Conservation (phyloP, 2,888 invertebrate species). For the Leptarthrus brevirostris region DNA sequence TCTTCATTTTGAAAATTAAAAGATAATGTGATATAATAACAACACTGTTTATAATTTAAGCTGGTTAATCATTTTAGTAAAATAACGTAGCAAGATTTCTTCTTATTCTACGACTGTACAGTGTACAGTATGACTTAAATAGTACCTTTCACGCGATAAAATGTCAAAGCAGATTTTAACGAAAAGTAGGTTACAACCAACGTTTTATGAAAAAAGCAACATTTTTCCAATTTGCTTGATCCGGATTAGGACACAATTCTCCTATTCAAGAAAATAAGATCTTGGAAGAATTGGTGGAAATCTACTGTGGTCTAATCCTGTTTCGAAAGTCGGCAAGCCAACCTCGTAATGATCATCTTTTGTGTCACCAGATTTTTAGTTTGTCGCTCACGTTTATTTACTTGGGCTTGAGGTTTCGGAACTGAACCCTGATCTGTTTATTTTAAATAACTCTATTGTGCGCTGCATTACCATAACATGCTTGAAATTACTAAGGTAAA, state of each 20-base stretch:
- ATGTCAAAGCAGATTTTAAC: not conserved
- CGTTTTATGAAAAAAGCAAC: not conserved
- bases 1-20: too few relatives aligned
- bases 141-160: too few relatives aligned
- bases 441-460: not conserved
- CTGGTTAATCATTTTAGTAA: too few relatives aligned
- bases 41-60: too few relatives aligned
- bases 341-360: not conserved
- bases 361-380: not conserved
- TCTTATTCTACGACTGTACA: too few relatives aligned
- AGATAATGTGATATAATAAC: too few relatives aligned
- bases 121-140: too few relatives aligned
- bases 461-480: not conserved
- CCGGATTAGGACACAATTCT: constrained; percentile 11
- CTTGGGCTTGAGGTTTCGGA: not conserved
- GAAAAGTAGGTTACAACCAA: not conserved
- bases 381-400: not conserved
- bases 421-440: not conserved
- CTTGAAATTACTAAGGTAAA: not conserved
- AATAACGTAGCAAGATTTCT: too few relatives aligned
- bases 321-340: constrained; percentile 49
- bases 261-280: constrained; percentile 13
- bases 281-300: constrained; percentile 17
- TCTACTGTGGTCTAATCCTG: constrained; percentile 44
- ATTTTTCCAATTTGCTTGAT: constrained; percentile 14